These are phyloP conservation scores for Mormyrus iriodes DNA, from an alignment of 2,113 vertebrate species.

Conservation along the genomic window DNA sequence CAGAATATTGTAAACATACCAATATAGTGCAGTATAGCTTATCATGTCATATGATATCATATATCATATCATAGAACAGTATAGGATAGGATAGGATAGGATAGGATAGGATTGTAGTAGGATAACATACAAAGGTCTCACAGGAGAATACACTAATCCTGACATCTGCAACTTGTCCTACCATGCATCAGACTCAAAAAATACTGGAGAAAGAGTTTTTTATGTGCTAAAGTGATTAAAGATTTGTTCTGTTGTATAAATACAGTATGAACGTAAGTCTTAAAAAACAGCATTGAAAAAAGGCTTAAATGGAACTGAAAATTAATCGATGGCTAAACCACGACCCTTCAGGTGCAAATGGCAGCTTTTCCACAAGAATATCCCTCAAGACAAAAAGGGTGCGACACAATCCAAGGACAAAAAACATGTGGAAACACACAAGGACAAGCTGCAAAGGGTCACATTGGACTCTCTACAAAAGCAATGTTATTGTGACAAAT, in stretches of 20 bases:
- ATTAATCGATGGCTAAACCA: neutral
- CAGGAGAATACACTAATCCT: neutral
- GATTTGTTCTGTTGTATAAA: neutral
- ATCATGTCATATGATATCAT: too few species aligned
- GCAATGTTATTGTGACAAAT: neutral
- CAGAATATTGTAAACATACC: neutral
- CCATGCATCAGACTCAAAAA: neutral
- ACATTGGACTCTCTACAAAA: slow-evolving; percentile 29
- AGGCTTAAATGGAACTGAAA: neutral
- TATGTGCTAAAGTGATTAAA: neutral
- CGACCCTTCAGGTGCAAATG: neutral
- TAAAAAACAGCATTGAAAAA: neutral
- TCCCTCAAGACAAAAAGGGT: neutral
- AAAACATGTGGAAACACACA: slow-evolving; percentile 14
- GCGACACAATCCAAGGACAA: neutral
- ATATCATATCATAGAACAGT: too few species aligned
- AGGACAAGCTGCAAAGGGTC: slow-evolving; percentile 33
- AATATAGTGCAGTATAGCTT: neutral
- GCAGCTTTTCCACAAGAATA: neutral
- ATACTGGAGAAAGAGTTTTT: neutral
- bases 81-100: too few species aligned
- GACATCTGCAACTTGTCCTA: neutral
- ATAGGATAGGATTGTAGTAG: too few species aligned
- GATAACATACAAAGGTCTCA: neutral
- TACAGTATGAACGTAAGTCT: neutral